Conservation (phyloP, 2,113 vertebrate species). For the Rhagologus leucostigma region DNA sequence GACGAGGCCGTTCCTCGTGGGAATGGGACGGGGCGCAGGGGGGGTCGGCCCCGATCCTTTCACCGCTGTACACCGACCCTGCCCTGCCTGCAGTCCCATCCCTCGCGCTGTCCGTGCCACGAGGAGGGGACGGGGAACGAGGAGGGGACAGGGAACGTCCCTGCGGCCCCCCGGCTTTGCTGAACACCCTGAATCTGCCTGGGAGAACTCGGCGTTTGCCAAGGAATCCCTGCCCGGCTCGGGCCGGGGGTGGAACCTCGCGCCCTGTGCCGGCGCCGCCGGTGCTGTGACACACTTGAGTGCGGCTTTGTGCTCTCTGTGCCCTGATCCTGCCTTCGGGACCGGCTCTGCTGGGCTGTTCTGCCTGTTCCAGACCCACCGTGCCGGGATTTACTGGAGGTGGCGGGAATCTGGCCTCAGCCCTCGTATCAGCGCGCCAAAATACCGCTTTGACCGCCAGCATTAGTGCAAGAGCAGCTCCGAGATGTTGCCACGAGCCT, state of each 20-base stretch:
- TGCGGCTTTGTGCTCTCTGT: not conserved
- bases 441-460: accelerated
- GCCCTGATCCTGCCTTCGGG: not conserved
- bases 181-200: not conserved
- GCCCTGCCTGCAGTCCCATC: slow-evolving; percentile 62
- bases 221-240: accelerated
- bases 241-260: accelerated
- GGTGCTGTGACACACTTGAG: accelerated
- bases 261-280: accelerated
- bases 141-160: no score
- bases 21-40: not conserved
- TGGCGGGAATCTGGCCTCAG: accelerated
- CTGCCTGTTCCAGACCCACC: accelerated
- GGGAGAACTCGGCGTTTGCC: accelerated
- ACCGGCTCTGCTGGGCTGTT: not conserved
- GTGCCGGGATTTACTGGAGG: accelerated
- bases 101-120: not conserved
- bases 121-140: not conserved
- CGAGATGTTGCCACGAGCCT: accelerated
- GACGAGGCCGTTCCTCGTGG: not conserved
- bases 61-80: slow-evolving; percentile 31
- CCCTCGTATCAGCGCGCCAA: accelerated
- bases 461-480: accelerated
- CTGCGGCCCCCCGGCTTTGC: not conserved
- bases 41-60: slow-evolving; percentile 62